phyloP scores from a whole-genome alignment of 2,888 invertebrate species.

The Branchellion lobata region DNA sequence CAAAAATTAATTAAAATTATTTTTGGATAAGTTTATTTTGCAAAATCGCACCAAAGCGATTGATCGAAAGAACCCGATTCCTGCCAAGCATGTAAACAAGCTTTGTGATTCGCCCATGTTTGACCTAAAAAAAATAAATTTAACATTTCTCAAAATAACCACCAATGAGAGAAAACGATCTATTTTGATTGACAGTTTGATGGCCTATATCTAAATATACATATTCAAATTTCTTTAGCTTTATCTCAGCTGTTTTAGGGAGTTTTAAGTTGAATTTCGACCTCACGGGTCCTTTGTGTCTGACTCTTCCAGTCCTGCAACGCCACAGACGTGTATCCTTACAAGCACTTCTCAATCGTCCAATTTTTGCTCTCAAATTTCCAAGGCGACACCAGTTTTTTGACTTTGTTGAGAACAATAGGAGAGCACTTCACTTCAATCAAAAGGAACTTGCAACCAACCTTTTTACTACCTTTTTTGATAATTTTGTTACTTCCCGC shows the following conservation, averaged over 20 bases:
- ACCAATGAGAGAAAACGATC: background rate
- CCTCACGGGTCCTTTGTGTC: background rate
- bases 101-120: background rate
- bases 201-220: background rate
- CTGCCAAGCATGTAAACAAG: background rate
- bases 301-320: background rate
- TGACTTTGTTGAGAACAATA: too few species aligned
- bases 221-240: constrained; percentile 1
- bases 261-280: background rate
- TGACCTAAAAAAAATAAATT: constrained; percentile 1
- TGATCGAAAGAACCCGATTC: background rate
- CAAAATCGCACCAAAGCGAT: too few species aligned
- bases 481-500: background rate
- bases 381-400: too few species aligned
- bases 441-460: too few species aligned
- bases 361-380: too few species aligned
- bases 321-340: background rate
- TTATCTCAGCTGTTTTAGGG: background rate
- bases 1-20: too few species aligned
- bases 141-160: background rate
- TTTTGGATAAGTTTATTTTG: too few species aligned
- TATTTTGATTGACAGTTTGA: constrained; percentile 5
- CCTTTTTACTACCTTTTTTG: too few species aligned
- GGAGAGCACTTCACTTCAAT: background rate
- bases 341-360: too few species aligned